These are phyloP conservation scores for Tromatobia lineatoria DNA, from an alignment of 2,888 invertebrate genomes.

Conservation along the genomic window DNA sequence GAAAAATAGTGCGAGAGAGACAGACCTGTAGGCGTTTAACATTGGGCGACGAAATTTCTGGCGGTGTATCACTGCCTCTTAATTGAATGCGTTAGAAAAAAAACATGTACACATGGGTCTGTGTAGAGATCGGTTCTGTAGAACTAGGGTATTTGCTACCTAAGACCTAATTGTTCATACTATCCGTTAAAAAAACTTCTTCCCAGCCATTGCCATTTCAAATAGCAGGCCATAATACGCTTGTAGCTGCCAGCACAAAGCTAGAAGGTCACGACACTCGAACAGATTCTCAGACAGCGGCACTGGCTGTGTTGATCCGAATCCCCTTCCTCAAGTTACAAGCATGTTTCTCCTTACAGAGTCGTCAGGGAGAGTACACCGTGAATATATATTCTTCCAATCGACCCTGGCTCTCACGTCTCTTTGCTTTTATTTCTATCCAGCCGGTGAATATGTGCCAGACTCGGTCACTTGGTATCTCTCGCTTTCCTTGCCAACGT, in stretches of 20 bases:
- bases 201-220: not conserved
- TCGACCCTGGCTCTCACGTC: not conserved
- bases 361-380: not conserved
- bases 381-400: conserved; percentile 3
- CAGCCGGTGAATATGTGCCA: not conserved
- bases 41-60: too few relatives aligned
- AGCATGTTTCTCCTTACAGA: not conserved
- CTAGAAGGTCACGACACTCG: conserved; percentile 2
- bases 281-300: not conserved
- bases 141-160: too few relatives aligned
- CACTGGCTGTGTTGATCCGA: not conserved
- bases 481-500: not conserved
- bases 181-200: not conserved
- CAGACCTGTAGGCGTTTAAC: too few relatives aligned
- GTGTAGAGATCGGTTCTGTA: too few relatives aligned
- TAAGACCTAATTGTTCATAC: too few relatives aligned
- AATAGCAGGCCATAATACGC: not conserved
- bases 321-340: not conserved
- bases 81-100: too few relatives aligned
- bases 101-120: too few relatives aligned
- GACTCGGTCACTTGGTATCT: not conserved
- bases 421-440: not conserved
- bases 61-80: too few relatives aligned
- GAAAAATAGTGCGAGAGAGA: too few relatives aligned
- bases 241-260: not conserved